Conservation (phyloP, 2,113 vertebrate genomes). For the Oncorhynchus clarkii region DNA sequence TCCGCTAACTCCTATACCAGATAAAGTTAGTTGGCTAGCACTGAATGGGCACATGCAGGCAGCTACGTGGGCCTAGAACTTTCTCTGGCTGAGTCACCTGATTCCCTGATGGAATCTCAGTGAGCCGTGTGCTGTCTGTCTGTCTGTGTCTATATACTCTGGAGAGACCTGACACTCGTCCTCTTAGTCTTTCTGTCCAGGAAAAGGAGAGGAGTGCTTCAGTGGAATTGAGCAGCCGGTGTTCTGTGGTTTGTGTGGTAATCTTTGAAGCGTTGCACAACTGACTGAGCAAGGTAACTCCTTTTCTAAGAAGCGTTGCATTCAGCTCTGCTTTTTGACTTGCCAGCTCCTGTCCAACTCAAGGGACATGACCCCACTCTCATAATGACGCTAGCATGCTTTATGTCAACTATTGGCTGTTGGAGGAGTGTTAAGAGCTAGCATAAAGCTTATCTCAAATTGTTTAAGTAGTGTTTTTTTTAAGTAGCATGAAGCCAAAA, state of each 20-base stretch:
- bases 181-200: slow-evolving; percentile 56
- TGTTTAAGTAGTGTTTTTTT: no score
- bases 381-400: no score
- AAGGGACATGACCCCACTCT: no score
- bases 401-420: no score
- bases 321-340: neutral
- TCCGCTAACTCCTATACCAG: no score
- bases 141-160: slow-evolving; percentile 58
- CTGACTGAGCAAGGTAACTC: slow-evolving; percentile 71
- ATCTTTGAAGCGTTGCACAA: slow-evolving; percentile 50
- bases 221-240: slow-evolving; percentile 30
- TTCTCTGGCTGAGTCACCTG: slow-evolving; percentile 72
- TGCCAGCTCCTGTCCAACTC: no score
- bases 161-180: slow-evolving; percentile 40
- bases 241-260: slow-evolving; percentile 33
- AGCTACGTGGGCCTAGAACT: slow-evolving; percentile 59
- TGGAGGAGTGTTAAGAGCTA: no score
- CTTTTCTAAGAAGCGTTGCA: slow-evolving; percentile 33
- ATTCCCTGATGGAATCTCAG: slow-evolving; percentile 57
- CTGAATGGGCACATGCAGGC: slow-evolving; percentile 19
- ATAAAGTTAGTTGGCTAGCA: neutral
- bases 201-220: slow-evolving; percentile 44
- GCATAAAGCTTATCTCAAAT: no score
- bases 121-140: neutral
- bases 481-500: no score